These are phyloP conservation scores for Pantherophis vulpinus DNA, from an alignment of 2,797 vertebrate species.

Conservation along the genomic window DNA sequence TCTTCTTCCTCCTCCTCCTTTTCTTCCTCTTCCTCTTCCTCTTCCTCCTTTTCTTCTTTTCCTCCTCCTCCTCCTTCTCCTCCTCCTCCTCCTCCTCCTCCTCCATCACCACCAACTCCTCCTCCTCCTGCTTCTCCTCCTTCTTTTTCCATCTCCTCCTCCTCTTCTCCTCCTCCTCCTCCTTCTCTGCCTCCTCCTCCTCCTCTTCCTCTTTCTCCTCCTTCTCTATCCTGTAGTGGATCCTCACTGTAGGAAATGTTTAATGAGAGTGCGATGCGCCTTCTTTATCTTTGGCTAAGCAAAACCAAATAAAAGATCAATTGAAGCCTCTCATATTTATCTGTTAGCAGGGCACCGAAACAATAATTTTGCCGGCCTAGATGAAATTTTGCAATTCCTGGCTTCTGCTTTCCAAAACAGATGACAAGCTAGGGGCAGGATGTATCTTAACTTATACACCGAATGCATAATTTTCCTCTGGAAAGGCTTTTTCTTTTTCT, in stretches of 20 bases:
- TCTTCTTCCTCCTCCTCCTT: too few relatives aligned
- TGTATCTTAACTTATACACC: neutral
- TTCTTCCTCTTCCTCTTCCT: too few relatives aligned
- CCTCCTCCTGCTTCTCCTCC: too few relatives aligned
- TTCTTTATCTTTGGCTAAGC: too few relatives aligned
- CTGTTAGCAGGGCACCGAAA: neutral
- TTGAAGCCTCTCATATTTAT: neutral
- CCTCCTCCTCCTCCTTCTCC: too few relatives aligned
- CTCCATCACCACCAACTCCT: too few relatives aligned
- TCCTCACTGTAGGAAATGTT: neutral
- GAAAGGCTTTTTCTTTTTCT: neutral
- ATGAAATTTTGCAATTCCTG: neutral
- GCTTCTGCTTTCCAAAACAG: neutral
- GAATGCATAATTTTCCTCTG: neutral
- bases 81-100: rapidly evolving
- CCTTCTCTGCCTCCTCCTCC: too few relatives aligned
- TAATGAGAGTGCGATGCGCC: neutral
- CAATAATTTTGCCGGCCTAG: neutral
- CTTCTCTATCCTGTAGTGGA: too few relatives aligned
- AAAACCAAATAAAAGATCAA: neutral
- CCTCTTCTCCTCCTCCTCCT: too few relatives aligned
- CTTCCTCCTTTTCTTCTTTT: too few relatives aligned
- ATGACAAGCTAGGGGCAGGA: neutral
- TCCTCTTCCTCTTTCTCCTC: too few relatives aligned
- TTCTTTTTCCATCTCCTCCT: too few relatives aligned